Conservation (phyloP, 1,140 invertebrate species). For the Sogatella furcifera region DNA sequence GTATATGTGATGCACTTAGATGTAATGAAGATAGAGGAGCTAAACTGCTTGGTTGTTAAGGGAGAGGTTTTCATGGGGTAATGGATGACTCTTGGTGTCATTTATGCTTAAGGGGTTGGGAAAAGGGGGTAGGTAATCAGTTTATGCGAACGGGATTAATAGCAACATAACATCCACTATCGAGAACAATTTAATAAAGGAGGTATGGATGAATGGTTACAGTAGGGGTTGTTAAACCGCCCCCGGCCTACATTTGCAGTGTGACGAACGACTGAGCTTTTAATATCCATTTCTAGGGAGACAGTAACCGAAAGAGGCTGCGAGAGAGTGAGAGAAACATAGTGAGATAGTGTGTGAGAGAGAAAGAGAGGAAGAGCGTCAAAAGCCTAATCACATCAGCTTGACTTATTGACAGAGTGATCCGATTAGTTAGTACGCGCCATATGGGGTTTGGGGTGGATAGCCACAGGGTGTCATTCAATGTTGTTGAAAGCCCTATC, state of each 20-base stretch:
- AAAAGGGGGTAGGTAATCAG: background rate
- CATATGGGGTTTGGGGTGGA: background rate
- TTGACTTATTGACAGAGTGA: background rate
- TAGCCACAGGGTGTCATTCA: too few species aligned
- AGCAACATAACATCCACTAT: background rate
- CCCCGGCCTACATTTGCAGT: background rate
- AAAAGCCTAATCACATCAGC: slow-evolving; percentile 1
- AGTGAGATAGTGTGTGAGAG: too few species aligned
- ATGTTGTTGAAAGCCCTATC: too few species aligned
- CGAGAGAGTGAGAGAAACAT: too few species aligned
- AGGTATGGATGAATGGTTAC: background rate
- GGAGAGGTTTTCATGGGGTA: too few species aligned
- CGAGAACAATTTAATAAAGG: slow-evolving; percentile 10
- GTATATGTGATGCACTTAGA: background rate
- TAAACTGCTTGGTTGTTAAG: too few species aligned
- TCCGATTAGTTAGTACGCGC: background rate
- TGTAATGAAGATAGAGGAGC: background rate
- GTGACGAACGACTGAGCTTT: slow-evolving; percentile 11
- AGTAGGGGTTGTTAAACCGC: background rate
- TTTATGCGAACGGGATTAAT: background rate
- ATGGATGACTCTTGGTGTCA: too few species aligned
- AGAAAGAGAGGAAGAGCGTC: too few species aligned
- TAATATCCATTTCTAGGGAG: background rate
- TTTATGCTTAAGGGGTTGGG: background rate
- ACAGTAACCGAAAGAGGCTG: background rate